Conservation (phyloP, 2,113 vertebrate genomes). For the Mormyrus lacerda region DNA sequence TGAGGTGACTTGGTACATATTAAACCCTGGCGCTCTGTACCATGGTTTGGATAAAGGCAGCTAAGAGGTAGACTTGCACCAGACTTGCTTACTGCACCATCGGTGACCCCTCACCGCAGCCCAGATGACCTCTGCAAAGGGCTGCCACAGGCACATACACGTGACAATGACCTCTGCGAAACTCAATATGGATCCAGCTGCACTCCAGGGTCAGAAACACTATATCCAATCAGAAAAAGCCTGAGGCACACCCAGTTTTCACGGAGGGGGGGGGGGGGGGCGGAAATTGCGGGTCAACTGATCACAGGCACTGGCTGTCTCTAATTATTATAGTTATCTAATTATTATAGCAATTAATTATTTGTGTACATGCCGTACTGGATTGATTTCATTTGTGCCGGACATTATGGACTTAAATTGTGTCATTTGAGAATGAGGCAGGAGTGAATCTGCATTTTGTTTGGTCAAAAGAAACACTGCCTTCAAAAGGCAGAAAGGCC, state of each 20-base stretch:
- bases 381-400: neutral
- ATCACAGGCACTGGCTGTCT: neutral
- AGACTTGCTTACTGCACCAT: conserved; percentile 7
- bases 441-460: neutral
- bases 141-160: neutral
- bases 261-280: neutral
- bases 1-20: neutral
- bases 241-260: neutral
- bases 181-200: conserved; percentile 25
- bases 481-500: neutral
- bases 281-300: neutral
- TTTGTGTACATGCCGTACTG: neutral
- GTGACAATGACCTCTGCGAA: conserved; percentile 31
- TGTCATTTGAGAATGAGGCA: neutral
- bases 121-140: conserved; percentile 10
- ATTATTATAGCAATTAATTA: neutral
- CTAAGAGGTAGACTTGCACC: neutral
- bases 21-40: neutral
- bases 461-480: neutral
- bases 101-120: conserved; percentile 10
- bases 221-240: conserved; percentile 30
- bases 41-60: neutral
- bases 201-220: conserved; percentile 14
- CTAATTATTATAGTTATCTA: neutral
- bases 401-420: neutral